phyloP scores from a whole-genome alignment of 2,888 invertebrate species.

The Lingula anatina region DNA sequence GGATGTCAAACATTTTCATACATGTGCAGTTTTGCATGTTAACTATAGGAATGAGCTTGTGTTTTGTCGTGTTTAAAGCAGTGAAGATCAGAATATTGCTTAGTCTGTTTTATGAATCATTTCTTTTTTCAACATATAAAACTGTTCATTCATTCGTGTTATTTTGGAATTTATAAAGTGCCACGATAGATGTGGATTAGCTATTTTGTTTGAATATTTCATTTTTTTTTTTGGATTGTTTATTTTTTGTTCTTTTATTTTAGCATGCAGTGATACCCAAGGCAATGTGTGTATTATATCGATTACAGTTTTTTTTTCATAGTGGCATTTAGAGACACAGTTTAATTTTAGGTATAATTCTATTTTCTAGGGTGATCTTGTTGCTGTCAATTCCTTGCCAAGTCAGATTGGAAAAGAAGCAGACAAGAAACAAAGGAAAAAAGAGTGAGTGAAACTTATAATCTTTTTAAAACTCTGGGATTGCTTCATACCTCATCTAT shows the following conservation, averaged over 20 bases:
- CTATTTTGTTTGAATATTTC: background rate
- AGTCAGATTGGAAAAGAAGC: conserved; percentile 45
- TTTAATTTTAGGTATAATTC: background rate
- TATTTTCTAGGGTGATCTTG: conserved; percentile 35
- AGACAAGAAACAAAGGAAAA: conserved; percentile 42
- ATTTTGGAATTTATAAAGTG: no score
- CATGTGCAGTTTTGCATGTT: no score
- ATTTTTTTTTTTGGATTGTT: background rate
- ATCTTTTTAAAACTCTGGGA: no score
- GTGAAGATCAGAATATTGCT: no score
- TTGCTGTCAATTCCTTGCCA: conserved; percentile 40
- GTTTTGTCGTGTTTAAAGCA: no score
- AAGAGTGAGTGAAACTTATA: conserved; percentile 38
- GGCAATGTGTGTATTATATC: background rate
- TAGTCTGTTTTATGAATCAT: no score
- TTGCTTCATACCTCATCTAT: no score
- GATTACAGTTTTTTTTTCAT: background rate
- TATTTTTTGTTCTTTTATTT: background rate
- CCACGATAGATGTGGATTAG: background rate
- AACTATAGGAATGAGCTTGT: no score
- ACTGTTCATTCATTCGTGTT: no score
- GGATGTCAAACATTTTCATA: no score
- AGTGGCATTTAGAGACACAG: no score
- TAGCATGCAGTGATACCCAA: background rate
- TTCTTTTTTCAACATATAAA: no score